phyloP scores from a whole-genome alignment of 2,888 invertebrate genomes.

The Spicauda simplicius region DNA sequence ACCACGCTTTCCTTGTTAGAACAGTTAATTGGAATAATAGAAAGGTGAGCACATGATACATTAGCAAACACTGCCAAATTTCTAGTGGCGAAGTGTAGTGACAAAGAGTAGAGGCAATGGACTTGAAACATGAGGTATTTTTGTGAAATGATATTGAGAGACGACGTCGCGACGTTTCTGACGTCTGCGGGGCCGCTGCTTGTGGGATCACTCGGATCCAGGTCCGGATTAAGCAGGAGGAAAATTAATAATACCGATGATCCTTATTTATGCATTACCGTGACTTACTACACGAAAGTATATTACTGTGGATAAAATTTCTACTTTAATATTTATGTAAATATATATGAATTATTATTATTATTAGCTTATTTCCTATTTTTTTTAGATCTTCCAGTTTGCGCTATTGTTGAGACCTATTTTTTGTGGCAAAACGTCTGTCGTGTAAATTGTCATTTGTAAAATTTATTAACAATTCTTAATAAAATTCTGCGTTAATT shows the following conservation, averaged over 20 bases:
- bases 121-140: constrained; percentile 18
- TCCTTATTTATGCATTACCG: too few relatives aligned
- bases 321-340: too few relatives aligned
- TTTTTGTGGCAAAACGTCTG: too few relatives aligned
- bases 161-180: background rate
- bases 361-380: too few relatives aligned
- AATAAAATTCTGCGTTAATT: too few relatives aligned
- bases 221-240: background rate
- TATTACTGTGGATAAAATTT: too few relatives aligned
- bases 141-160: constrained; percentile 4
- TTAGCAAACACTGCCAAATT: background rate
- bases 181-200: background rate
- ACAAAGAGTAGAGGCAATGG: constrained; percentile 16
- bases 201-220: background rate
- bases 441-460: too few relatives aligned
- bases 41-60: background rate
- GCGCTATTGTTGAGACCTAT: too few relatives aligned
- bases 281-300: too few relatives aligned
- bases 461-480: too few relatives aligned
- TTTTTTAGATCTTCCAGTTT: too few relatives aligned
- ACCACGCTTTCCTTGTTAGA: constrained; percentile 5
- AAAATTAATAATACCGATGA: background rate
- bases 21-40: background rate
- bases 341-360: too few relatives aligned
- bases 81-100: background rate